Evolutionary conservation across 2,888 invertebrate genomes (phyloP).

Genomic region (Saturnia pavonia): DNA sequence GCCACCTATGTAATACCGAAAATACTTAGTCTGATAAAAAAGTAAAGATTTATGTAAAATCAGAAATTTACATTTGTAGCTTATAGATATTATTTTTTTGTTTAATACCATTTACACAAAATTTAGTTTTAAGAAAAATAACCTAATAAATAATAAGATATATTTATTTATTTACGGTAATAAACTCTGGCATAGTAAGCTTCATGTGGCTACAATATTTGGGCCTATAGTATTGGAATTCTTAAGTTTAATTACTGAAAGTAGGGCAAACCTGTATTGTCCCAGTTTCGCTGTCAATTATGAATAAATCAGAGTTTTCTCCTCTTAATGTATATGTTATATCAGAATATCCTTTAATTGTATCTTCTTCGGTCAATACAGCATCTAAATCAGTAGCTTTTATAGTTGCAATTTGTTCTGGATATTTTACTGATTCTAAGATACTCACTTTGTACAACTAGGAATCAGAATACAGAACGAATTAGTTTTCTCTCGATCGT

Average conservation of each 20-base stretch:
- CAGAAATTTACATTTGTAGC: no score
- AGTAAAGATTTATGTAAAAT: neutral
- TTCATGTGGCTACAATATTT: neutral
- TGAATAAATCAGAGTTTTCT: constrained; percentile 87
- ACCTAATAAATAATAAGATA: no score
- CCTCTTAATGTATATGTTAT: constrained; percentile 87
- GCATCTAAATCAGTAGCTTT: constrained; percentile 87
- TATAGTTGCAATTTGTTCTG: constrained; percentile 85
- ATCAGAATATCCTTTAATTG: constrained; percentile 84
- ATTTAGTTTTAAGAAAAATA: no score
- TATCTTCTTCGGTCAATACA: constrained; percentile 80
- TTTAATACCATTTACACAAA: no score
- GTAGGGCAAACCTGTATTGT: constrained; percentile 78
- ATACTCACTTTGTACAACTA: constrained; percentile 87
- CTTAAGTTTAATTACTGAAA: neutral
- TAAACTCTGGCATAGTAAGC: neutral
- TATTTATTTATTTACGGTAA: neutral
- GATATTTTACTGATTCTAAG: constrained; percentile 85
- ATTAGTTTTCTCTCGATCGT: neutral
- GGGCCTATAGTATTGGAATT: neutral
- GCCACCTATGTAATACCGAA: constrained; percentile 66
- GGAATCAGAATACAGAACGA: constrained; percentile 30
- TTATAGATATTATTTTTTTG: no score
- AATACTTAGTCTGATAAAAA: neutral
- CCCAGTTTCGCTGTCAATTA: constrained; percentile 86